phyloP scores from a whole-genome alignment of 1,140 invertebrate species.

The Druon quercuslanigerum region DNA sequence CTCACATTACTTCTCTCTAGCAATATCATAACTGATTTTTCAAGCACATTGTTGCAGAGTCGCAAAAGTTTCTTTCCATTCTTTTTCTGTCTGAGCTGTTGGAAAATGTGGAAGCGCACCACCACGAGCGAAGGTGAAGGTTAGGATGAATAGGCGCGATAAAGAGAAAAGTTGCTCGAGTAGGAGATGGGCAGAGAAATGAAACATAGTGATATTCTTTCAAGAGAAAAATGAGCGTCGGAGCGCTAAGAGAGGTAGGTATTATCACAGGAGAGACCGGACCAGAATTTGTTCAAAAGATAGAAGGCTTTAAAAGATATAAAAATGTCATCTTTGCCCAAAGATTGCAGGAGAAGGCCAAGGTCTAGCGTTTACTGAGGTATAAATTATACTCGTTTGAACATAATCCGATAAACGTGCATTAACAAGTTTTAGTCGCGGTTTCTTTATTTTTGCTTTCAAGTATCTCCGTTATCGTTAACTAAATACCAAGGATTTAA shows the following conservation, averaged over 20 bases:
- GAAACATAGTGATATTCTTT: conserved; percentile 18
- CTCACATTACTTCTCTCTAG: no score
- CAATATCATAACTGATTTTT: background rate
- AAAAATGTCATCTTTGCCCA: conserved; percentile 23
- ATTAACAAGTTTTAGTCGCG: conserved; percentile 26
- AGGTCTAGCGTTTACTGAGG: conserved; percentile 8
- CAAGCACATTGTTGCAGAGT: conserved; percentile 6
- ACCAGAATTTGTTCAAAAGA: conserved; percentile 16
- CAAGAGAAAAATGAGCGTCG: conserved; percentile 22
- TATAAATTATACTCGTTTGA: conserved; percentile 30
- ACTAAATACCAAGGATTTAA: no score
- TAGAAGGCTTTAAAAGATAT: conserved; percentile 8
- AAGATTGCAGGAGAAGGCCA: conserved; percentile 2
- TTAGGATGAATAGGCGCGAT: conserved; percentile 28
- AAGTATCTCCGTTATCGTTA: background rate
- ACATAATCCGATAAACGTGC: conserved; percentile 22
- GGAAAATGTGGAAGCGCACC: conserved; percentile 8
- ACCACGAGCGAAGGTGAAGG: conserved; percentile 15
- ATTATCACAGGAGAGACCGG: conserved; percentile 9
- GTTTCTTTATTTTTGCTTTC: conserved; percentile 8
- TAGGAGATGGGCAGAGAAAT: conserved; percentile 22
- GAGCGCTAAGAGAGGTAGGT: background rate
- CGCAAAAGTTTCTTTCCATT: background rate
- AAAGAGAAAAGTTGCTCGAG: conserved; percentile 18
- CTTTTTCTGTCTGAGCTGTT: conserved; percentile 5